These are phyloP conservation scores for Hemiprocne comata DNA, from an alignment of 2,113 vertebrate genomes.

Conservation along the genomic window DNA sequence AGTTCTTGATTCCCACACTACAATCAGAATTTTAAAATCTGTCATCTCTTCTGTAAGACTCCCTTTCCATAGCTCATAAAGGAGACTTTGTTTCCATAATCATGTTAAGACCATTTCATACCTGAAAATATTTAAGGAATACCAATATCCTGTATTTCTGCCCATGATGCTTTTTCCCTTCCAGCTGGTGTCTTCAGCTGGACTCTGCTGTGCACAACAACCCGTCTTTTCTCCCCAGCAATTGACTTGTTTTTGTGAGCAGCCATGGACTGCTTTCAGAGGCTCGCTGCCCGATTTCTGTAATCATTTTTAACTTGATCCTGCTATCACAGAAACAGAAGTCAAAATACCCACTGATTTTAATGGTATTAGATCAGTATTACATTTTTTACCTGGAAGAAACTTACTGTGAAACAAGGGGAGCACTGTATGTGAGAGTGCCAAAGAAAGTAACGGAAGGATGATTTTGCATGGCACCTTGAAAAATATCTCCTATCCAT, in stretches of 20 bases:
- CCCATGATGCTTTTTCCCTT: not conserved
- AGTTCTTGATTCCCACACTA: not conserved
- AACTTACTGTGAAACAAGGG: not conserved
- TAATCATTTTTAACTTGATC: not conserved
- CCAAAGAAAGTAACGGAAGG: not conserved
- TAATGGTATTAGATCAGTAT: not conserved
- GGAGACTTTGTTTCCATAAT: not conserved
- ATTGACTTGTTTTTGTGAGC: not conserved
- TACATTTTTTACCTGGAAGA: not conserved
- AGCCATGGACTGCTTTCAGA: not conserved
- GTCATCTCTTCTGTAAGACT: not conserved
- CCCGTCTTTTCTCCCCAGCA: not conserved
- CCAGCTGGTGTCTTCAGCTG: not conserved
- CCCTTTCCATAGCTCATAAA: not conserved
- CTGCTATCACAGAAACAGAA: not conserved
- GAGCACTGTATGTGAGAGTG: not conserved
- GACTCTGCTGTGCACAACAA: not conserved
- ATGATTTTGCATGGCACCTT: not conserved
- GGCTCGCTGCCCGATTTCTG: not conserved
- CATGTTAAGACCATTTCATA: not conserved
- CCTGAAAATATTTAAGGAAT: not conserved
- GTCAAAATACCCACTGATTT: not conserved
- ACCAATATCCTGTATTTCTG: not conserved
- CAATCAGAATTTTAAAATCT: not conserved
- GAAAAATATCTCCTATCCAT: not conserved